These are phyloP conservation scores for Calyptommatus sinebrachiatus DNA, from an alignment of 2,113 vertebrate species.

Conservation along the genomic window DNA sequence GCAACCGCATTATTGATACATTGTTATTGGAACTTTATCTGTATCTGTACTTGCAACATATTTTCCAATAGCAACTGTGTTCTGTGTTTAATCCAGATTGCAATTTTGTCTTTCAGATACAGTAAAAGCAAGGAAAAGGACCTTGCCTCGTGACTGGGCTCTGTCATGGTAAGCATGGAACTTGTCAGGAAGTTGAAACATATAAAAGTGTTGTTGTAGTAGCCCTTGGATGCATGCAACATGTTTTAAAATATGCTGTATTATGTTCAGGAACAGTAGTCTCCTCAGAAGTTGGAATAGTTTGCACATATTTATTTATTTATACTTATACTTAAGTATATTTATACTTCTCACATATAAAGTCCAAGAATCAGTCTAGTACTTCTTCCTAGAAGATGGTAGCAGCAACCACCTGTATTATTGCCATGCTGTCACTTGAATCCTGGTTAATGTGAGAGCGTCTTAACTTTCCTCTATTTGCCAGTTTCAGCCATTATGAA, in stretches of 20 bases:
- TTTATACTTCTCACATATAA: background rate
- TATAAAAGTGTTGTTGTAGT: background rate
- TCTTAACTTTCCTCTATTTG: background rate
- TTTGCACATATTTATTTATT: too few species aligned
- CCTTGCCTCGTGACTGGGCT: conserved; percentile 65
- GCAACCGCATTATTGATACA: conserved; percentile 22
- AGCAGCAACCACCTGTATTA: too few species aligned
- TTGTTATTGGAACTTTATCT: conserved; percentile 15
- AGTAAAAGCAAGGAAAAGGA: conserved; percentile 56
- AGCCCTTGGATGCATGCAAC: background rate
- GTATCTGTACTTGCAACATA: background rate
- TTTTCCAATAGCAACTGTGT: conserved; percentile 8
- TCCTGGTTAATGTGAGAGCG: too few species aligned
- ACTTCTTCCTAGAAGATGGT: too few species aligned
- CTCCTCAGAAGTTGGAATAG: background rate
- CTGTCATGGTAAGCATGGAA: conserved; percentile 74
- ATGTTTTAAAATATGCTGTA: fast-evolving
- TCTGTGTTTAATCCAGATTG: background rate
- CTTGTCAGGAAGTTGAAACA: background rate
- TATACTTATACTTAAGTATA: background rate
- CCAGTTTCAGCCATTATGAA: background rate
- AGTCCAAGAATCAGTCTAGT: too few species aligned
- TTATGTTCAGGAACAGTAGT: background rate
- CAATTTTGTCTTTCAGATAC: conserved; percentile 47
- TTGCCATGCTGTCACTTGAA: too few species aligned